Base-by-base conservation (phyloP, 2,888 invertebrate species). In the Ferrisia virgata region DNA sequence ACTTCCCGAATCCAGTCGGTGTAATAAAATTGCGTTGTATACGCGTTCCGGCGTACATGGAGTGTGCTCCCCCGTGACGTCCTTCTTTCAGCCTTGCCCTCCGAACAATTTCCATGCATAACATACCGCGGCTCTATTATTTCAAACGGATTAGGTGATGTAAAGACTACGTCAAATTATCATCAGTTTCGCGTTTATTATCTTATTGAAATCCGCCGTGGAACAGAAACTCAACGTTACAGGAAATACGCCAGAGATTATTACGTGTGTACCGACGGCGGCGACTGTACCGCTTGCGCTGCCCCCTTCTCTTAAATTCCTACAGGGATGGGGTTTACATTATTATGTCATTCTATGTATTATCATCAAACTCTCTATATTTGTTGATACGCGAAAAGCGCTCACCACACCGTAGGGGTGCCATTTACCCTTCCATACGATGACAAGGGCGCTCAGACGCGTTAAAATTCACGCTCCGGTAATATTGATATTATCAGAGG, bases 211-310 rank as follows among this genome's bases (percentile, higher is more conserved):
- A 83, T 83, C 83, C 83, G 76, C 76, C 47, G 40, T 76, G 83
- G 83, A 83, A 83, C 72, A 83, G 76, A 76, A 83, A 83, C 72
- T 40, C n/a, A 58, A n/a, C 64, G 72, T 76, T 31, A 22, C 83
- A 83, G 83, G 83, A 83, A 83, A 83, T 83, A 83, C 83, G 83
- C 83, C 83, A 83, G 83, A 83, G 83, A 83, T 83, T 83, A 83
- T 83, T 83, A 83, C 72, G 72, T 64, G 43, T 22, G 58, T 31
- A 53, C 18, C 81, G 58, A 36, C 43, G 31, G 11, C 39, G 79
- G 4, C 25, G 28, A 28, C 28, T 18, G 25, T n/a, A 9, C 18
- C 25, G 25, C 33, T 11, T 15, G 18, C 22, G 22, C n/a, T 2
- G 43, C 22, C 53, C 22, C 53, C 22, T 8, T 22, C 53, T 2